Base-by-base conservation (phyloP, 1,140 invertebrate genomes). In the Eumeta japonica region DNA sequence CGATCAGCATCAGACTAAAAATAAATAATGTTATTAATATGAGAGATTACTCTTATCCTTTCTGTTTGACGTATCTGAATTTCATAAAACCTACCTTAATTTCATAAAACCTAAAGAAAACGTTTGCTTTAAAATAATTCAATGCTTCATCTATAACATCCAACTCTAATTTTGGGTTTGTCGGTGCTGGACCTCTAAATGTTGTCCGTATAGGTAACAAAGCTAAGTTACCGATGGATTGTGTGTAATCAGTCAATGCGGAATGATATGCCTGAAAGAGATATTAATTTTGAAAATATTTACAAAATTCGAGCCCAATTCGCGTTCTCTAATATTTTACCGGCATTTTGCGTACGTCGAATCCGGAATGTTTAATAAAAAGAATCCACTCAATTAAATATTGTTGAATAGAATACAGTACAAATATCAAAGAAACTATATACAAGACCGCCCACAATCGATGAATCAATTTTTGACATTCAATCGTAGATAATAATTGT, bases 91-190 rank as follows among this genome's bases (percentile, higher is more conserved):
- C 16, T 79, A 91, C 89, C 82, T 97, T 97, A 38, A 98, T 95
- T 79, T 99, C 96, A 74, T 97, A 99, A 28, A 94, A 98, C 49
- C 94, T 86, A 66, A 99, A 99, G 72, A 99, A 99, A 4, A 99
- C 95, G 78, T 99, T 99, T 1, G 97, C 94, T 79, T 97, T 98
- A 70, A 99, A 99, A 66, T 86, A 99, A 60, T 90, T 90, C 7
- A 99, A 77, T 16, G 95, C 90, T 81, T 99, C 97, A 78, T 99
- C 97, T 48, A 99, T 93, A 47, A 99, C 93, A 74, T 99, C 97
- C 46, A 83, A 78, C 16, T 90, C 86, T 35, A 72, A 58, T 44
- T 83, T 82, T 17, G 77, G 79, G 41, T 79, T 80, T 10, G 75
- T 77, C 27, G 88, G 87, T 3, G 94, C 93, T 35, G 95, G 95